Percentiles rank a stretch among this genome's conserved stretches.
Evolutionary conservation across 2,797 vertebrate species (phyloP).

Genomic region (Crocidura indochinensis): DNA sequence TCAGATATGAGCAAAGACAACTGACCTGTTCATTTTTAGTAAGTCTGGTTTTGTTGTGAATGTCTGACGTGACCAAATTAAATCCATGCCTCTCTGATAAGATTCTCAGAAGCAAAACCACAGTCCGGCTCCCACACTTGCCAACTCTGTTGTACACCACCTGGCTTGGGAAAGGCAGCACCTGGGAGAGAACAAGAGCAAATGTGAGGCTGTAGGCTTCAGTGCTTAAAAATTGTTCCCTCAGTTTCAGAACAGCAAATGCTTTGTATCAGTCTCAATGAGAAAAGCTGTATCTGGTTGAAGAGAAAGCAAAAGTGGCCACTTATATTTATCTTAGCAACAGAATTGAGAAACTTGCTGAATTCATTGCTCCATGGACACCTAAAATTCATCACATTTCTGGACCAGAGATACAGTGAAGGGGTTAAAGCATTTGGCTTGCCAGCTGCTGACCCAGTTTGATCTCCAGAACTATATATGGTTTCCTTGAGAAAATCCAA

Average conservation of each 20-base stretch:
- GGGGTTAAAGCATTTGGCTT: too few relatives aligned
- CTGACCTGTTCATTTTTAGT: constrained; percentile 98
- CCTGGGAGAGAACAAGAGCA: constrained; percentile 88
- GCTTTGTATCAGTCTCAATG: fast-evolving
- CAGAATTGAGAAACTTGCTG: not conserved
- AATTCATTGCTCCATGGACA: not conserved
- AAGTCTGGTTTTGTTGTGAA: constrained; percentile 99
- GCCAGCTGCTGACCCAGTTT: too few relatives aligned
- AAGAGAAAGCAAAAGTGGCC: fast-evolving
- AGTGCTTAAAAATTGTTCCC: fast-evolving
- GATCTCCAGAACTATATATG: too few relatives aligned
- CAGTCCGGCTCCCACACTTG: constrained; percentile 98
- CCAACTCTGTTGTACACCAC: constrained; percentile 99
- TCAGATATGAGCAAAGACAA: constrained; percentile 13
- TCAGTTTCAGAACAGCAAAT: not conserved
- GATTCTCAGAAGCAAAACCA: constrained; percentile 96
- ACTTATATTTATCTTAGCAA: not conserved
- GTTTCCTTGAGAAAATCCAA: too few relatives aligned
- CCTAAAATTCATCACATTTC: not conserved
- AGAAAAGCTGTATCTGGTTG: not conserved
- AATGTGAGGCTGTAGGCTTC: fast-evolving
- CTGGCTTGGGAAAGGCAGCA: constrained; percentile 98
- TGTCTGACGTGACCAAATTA: constrained; percentile 97
- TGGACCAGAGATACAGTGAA: not conserved
- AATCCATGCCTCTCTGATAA: constrained; percentile 97